Evolutionary conservation across 2,797 vertebrate species (phyloP).

Genomic region (Masticophis lateralis): DNA sequence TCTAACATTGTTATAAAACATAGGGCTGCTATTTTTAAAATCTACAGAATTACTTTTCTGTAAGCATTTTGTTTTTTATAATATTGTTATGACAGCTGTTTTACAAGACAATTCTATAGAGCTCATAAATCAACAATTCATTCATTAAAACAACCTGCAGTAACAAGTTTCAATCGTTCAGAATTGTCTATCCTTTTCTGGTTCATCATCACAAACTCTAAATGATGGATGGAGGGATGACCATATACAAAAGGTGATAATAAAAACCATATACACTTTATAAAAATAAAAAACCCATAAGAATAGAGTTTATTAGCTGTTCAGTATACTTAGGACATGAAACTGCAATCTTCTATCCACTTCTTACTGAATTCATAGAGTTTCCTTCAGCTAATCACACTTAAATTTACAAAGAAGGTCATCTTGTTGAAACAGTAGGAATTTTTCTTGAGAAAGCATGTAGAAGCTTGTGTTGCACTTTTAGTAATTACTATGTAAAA

Average conservation of each 20-base stretch:
- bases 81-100: conserved; percentile 47
- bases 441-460: background rate
- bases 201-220: background rate
- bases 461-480: background rate
- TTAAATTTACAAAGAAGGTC: background rate
- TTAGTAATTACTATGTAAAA: conserved; percentile 4
- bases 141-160: conserved; percentile 17
- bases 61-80: conserved; percentile 36
- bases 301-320: background rate
- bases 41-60: background rate
- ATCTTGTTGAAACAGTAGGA: background rate
- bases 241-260: background rate
- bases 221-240: background rate
- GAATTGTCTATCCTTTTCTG: conserved; percentile 21
- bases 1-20: background rate
- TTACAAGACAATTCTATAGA: conserved; percentile 57
- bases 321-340: background rate
- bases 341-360: background rate
- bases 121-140: conserved; percentile 56
- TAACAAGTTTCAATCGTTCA: conserved; percentile 32
- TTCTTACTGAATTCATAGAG: background rate
- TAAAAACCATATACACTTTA: background rate
- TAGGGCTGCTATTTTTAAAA: background rate
- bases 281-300: background rate
- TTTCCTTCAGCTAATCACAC: background rate